Conservation (phyloP, 2,797 vertebrate species). For the Ara ararauna region DNA sequence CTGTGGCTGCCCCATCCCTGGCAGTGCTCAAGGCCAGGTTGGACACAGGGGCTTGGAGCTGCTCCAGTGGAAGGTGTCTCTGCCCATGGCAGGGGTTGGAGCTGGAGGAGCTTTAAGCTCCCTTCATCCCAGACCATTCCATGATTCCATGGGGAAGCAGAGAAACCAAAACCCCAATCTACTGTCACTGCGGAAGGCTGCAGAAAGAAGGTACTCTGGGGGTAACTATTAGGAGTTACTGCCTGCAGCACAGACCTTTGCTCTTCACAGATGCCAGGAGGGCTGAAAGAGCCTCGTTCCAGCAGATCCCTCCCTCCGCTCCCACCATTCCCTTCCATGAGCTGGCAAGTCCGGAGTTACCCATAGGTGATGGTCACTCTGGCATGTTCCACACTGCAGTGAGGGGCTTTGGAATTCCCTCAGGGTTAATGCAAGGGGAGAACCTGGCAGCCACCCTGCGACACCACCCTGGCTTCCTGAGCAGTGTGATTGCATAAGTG, state of each 20-base stretch:
- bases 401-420: not conserved
- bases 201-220: rapidly evolving
- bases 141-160: not conserved
- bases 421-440: rapidly evolving
- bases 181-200: not conserved
- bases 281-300: not conserved
- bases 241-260: not conserved
- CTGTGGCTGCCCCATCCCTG: too few species aligned
- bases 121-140: not conserved
- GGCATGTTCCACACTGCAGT: rapidly evolving
- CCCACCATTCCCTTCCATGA: rapidly evolving
- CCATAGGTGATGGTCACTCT: rapidly evolving
- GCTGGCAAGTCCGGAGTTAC: not conserved
- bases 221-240: too few species aligned
- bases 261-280: not conserved
- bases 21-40: too few species aligned
- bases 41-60: too few species aligned
- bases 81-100: not conserved
- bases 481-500: rapidly evolving
- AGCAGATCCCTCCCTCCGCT: not conserved
- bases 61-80: too few species aligned
- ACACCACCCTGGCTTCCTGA: not conserved
- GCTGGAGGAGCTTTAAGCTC: rapidly evolving
- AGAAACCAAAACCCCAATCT: rapidly evolving
- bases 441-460: not conserved